phyloP scores from a whole-genome alignment of 2,113 vertebrate genomes.

The Tachysurus vachellii region DNA sequence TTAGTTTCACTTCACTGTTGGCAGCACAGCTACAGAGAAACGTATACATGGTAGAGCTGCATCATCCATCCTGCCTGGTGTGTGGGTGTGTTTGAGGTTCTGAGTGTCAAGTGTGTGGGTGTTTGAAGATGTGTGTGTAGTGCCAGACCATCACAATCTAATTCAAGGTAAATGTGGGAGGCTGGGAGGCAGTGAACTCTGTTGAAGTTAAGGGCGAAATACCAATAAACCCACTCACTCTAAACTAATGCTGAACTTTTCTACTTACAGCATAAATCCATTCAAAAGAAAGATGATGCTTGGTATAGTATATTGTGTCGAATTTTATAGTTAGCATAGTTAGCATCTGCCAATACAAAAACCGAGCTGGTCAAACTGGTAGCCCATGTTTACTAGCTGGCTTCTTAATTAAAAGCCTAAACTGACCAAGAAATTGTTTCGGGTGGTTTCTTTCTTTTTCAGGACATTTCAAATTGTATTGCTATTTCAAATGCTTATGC shows the following conservation, averaged over 20 bases:
- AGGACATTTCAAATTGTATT: too few relatives aligned
- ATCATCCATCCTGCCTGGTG: neutral
- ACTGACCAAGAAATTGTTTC: neutral
- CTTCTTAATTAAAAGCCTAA: neutral
- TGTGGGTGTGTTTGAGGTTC: constrained; percentile 35
- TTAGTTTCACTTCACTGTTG: neutral
- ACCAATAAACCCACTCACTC: too few relatives aligned
- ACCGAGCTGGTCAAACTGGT: neutral
- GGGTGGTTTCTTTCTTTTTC: too few relatives aligned
- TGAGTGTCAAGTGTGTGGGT: constrained; percentile 14
- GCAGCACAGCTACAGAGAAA: neutral
- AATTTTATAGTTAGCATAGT: neutral
- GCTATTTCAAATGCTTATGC: too few relatives aligned
- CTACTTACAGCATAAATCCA: neutral
- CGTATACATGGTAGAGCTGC: neutral
- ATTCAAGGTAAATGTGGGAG: neutral
- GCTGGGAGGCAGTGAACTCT: neutral
- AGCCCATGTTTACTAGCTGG: neutral
- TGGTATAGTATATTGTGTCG: neutral
- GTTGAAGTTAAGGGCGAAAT: neutral
- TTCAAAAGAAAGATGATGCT: neutral
- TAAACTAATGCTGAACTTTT: neutral
- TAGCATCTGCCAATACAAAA: neutral
- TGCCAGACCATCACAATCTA: neutral
- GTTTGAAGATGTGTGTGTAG: neutral